Evolutionary conservation across 2,888 invertebrate species (phyloP), one percentile per base, ranked within the genome.

Genomic region (Elgonia sp.): DNA sequence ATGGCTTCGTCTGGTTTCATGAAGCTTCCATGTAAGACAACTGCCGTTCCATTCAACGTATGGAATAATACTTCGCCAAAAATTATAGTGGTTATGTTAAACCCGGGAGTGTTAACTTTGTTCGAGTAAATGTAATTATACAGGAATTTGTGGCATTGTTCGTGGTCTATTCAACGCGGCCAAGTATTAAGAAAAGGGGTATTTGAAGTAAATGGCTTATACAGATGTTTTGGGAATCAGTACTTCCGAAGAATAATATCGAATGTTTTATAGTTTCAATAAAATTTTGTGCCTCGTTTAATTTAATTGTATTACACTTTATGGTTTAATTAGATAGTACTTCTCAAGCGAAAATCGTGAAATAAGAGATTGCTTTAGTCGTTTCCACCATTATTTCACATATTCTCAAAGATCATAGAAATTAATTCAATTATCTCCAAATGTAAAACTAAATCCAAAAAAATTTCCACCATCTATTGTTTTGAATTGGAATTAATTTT

Each of bases 81-180:
- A 83, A 67, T 75, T 76, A 76, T 46, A 21, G 50, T 50, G 75
- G 83, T 83, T 83, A 67, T 60, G 63, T 73, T 75, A 42, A 55
- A 75, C 67, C 75, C 14, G 50, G 21, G 63, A 76, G 69, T 76
- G 75, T 83, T 83, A 76, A 83, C 60, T 83, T 75, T 60, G 50
- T 73, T 76, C 69, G 20, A 69, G 69, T 60, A 50, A 37, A 69
- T 40, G 67, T 62, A 76, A 83, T 83, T 76, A 76, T 69, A 50
- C 8, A 60, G 62, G 50, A 84, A 67, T 84, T 67, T 67, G 60
- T 76, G 60, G 75, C 60, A 60, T 75, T 65, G 57, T 82, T 75
- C 75, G 55, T 37, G 21, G n/a, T 63, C 21, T 53, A 72, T 53
- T 70, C 37, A 72, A 67, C 4, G 18, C 20, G 53, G 55, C 0